phyloP scores from a whole-genome alignment of 1,140 invertebrate species.

The Platyscapa corneri region DNA sequence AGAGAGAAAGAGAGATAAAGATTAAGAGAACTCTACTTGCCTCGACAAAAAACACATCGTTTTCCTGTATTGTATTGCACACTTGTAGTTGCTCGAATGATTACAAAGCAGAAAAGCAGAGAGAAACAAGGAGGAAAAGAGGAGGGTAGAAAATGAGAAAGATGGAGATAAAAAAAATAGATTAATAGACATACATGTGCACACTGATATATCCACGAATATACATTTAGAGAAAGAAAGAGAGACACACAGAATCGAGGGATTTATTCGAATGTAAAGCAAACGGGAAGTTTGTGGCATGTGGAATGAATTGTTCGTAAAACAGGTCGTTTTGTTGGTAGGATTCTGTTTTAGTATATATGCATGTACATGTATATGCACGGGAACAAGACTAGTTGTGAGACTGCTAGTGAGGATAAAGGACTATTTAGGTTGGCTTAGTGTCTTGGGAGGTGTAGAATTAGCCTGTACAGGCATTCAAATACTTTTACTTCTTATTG shows the following conservation, averaged over 20 bases:
- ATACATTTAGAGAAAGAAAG: neutral
- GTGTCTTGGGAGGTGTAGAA: conserved; percentile 44
- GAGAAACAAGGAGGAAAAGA: neutral
- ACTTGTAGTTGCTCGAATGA: conserved; percentile 20
- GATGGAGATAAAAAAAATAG: conserved; percentile 16
- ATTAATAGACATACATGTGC: neutral
- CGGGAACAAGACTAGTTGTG: conserved; percentile 32
- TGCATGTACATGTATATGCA: neutral
- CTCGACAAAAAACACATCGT: conserved; percentile 17
- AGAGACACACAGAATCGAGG: conserved; percentile 30
- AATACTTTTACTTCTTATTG: conserved; percentile 15
- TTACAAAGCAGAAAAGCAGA: conserved; percentile 15
- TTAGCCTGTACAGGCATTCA: conserved; percentile 38
- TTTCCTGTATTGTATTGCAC: conserved; percentile 11
- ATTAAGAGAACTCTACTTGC: conserved; percentile 5
- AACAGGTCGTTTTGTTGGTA: conserved; percentile 48
- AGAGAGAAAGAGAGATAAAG: neutral
- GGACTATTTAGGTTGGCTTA: conserved; percentile 49
- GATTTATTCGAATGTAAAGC: conserved; percentile 53
- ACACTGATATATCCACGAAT: too few species aligned
- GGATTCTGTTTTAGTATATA: conserved; percentile 22
- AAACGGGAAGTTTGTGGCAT: conserved; percentile 35
- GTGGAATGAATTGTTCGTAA: conserved; percentile 51
- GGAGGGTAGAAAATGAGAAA: neutral
- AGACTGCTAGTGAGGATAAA: conserved; percentile 45